phyloP scores from a whole-genome alignment of 2,797 vertebrate genomes.

The Sphaeramia orbicularis region DNA sequence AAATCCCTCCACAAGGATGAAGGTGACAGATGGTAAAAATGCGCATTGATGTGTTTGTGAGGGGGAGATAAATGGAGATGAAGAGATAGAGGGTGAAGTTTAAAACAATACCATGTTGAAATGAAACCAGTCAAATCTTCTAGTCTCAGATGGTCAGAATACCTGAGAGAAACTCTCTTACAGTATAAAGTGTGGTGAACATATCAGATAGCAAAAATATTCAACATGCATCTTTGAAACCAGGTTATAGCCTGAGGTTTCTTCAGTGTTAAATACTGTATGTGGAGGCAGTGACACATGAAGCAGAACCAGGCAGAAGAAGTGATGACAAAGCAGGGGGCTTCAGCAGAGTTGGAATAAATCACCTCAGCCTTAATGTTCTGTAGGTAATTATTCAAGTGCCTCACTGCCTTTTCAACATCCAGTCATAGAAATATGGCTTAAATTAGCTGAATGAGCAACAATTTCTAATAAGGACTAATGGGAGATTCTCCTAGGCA shows the following conservation, averaged over 20 bases:
- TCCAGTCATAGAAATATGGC: slow-evolving; percentile 52
- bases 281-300: slow-evolving; percentile 3
- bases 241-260: neutral
- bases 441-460: slow-evolving; percentile 30
- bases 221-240: neutral
- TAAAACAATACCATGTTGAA: neutral
- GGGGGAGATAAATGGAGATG: slow-evolving; percentile 23
- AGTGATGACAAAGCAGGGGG: slow-evolving; percentile 70
- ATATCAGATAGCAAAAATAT: neutral
- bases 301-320: slow-evolving; percentile 27
- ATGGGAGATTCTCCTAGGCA: slow-evolving; percentile 15
- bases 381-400: slow-evolving; percentile 53
- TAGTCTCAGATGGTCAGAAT: neutral
- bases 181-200: neutral
- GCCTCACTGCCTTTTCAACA: slow-evolving; percentile 42
- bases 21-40: slow-evolving; percentile 74
- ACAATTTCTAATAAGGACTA: slow-evolving; percentile 44
- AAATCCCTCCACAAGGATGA: slow-evolving; percentile 77
- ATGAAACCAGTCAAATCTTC: neutral
- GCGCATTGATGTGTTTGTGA: slow-evolving; percentile 24
- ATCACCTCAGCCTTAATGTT: slow-evolving; percentile 61
- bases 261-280: neutral
- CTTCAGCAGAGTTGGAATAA: slow-evolving; percentile 53
- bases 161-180: neutral
- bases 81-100: neutral